Conservation (phyloP, 2,797 vertebrate species). For the Odontamblyopus lacepedii region DNA sequence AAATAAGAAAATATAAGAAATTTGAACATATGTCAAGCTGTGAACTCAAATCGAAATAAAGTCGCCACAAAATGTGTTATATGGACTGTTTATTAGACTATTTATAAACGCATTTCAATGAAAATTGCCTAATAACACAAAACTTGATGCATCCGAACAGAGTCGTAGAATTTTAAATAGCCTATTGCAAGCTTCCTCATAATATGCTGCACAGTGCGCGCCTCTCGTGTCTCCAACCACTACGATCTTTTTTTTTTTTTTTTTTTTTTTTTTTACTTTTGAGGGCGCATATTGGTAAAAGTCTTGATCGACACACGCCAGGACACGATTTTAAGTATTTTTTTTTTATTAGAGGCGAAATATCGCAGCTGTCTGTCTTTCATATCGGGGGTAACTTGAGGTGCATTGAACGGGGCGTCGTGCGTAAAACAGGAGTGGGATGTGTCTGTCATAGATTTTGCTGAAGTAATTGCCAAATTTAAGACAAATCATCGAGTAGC, state of each 20-base stretch:
- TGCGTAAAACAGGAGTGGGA: constrained; percentile 55
- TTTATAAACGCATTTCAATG: not conserved
- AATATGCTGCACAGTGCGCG: not conserved
- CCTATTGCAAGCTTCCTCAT: constrained; percentile 10
- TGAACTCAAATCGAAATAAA: not conserved
- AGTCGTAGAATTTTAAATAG: constrained; percentile 20
- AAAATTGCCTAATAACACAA: not conserved
- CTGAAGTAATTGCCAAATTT: constrained; percentile 55
- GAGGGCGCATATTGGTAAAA: not conserved
- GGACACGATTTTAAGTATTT: constrained; percentile 16
- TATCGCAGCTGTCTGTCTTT: not conserved
- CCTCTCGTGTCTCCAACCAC: not conserved
- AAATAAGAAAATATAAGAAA: constrained; percentile 27
- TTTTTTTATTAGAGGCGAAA: constrained; percentile 17
- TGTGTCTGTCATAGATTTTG: constrained; percentile 59
- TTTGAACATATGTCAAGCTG: constrained; percentile 1
- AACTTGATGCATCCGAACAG: not conserved
- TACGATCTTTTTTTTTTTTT: too few relatives aligned
- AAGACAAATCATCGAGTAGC: constrained; percentile 59
- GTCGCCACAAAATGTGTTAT: not conserved
- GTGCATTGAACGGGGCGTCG: constrained; percentile 22
- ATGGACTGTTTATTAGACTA: not conserved
- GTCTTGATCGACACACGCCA: not conserved
- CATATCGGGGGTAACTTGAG: constrained; percentile 26
- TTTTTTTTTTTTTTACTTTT: not conserved